Percentiles rank a stretch among this genome's conserved stretches.
phyloP scores from a whole-genome alignment of 1,140 invertebrate genomes.

The Drosophila prosaltans region DNA sequence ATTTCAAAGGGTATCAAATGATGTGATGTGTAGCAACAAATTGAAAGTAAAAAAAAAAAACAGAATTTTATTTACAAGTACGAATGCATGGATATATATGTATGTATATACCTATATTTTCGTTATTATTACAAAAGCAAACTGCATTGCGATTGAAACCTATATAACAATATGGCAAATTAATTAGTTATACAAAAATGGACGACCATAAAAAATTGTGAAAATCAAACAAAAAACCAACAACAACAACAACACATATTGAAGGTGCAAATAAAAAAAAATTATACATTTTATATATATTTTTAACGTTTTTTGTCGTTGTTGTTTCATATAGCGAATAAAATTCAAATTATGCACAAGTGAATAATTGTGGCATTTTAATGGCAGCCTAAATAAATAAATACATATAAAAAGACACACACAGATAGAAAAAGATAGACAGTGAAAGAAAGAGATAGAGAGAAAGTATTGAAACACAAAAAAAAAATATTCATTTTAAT shows the following conservation, averaged over 20 bases:
- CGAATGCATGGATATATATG: too few relatives aligned
- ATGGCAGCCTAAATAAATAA: conserved; percentile 49
- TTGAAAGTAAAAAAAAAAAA: conserved; percentile 65
- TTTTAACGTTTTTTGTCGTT: conserved; percentile 23
- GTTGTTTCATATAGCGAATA: conserved; percentile 50
- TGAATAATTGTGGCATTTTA: conserved; percentile 77
- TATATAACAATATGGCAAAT: conserved; percentile 72
- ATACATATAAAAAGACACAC: conserved; percentile 27
- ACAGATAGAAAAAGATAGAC: background rate
- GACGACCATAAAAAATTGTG: conserved; percentile 55
- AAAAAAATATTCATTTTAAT: conserved; percentile 50
- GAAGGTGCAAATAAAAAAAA: background rate
- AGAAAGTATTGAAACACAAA: conserved; percentile 10
- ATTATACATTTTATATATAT: conserved; percentile 14
- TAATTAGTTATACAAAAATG: conserved; percentile 79
- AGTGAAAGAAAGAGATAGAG: background rate
- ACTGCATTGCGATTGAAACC: conserved; percentile 40
- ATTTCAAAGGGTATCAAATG: conserved; percentile 8
- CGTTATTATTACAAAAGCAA: conserved; percentile 60
- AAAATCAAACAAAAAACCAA: conserved; percentile 47
- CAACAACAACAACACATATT: too few relatives aligned
- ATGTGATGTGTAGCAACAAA: conserved; percentile 69
- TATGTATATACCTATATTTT: background rate
- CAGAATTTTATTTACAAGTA: conserved; percentile 36
- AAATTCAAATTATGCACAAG: conserved; percentile 80